Evolutionary conservation across 2,797 vertebrate species (phyloP).

Genomic region (Sebastes iracundus): DNA sequence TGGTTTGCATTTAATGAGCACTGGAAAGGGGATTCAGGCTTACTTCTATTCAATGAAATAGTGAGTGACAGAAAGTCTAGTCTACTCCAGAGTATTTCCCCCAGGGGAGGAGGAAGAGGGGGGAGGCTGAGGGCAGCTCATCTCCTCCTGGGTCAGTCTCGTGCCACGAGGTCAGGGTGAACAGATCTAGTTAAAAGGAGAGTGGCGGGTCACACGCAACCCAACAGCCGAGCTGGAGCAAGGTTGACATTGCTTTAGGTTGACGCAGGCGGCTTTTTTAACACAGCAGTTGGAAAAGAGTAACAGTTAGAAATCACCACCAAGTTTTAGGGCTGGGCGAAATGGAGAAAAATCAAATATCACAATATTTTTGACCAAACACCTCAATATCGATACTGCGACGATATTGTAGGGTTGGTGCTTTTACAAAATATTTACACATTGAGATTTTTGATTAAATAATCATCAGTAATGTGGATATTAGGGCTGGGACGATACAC

Average conservation of each 20-base stretch:
- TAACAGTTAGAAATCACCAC: not conserved
- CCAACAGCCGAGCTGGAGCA: not conserved
- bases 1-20: not conserved
- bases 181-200: conserved; percentile 19
- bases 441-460: too few species aligned
- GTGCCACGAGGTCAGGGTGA: conserved; percentile 35
- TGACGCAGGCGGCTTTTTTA: not conserved
- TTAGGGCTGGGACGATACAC: too few species aligned
- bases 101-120: not conserved
- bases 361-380: too few species aligned
- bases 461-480: too few species aligned
- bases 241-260: not conserved
- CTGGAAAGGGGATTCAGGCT: not conserved
- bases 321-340: too few species aligned
- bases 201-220: conserved; percentile 22
- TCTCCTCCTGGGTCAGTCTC: conserved; percentile 24
- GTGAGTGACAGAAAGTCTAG: not conserved
- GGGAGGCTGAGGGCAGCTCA: conserved; percentile 7
- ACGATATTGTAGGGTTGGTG: too few species aligned
- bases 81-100: not conserved
- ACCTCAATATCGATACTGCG: too few species aligned
- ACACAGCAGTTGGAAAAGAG: not conserved
- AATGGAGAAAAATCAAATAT: too few species aligned
- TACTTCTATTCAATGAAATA: not conserved
- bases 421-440: too few species aligned